Evolutionary conservation across 1,140 invertebrate species (phyloP), one percentile per base, ranked within the genome.

Genomic region (Apis dorsata): DNA sequence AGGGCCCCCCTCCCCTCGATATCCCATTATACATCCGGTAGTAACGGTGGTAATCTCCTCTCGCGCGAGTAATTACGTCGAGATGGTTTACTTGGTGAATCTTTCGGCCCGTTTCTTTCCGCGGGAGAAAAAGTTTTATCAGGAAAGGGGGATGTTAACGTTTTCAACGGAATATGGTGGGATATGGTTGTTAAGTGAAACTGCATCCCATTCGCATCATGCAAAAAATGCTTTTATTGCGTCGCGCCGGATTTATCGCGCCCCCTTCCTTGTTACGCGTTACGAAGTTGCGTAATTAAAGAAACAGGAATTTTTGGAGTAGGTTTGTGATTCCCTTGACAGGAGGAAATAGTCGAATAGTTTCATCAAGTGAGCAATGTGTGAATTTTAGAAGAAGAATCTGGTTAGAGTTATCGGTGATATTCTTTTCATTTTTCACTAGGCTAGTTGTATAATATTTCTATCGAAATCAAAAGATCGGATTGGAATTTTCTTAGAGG

Each of bases 111-210:
- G 73, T 77, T 82, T 77, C 80, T 82, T 69, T 70, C 57, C 63
- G 80, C 55, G 55, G 71, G 34, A 44, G 34, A 77, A 75, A 77
- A 28, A 82, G 73, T 82, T 82, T 70, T 53, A 77, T 82, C 74
- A 70, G 34, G 49, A 34, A 17, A 11, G 44, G 53, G n/a, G 5
- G 8, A 15, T 44, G 62, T 2, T 2, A 2, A 2, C 73, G 44
- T 53, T 68, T 59, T 68, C 55, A 10, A 60, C 28, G 51, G 73
- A 81, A 81, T 77, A 77, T 77, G 80, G 19, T 62, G 17, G 55
- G 62, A 77, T 11, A 51, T n/a, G 65, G 57, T 62, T 77, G 74
- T 60, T 69, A 69, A 82, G 55, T 53, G 80, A 60, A 77, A 82
- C 55, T 44, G 34, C 34, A 5, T 5, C 5, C n/a, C 60, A 19